phyloP scores from a whole-genome alignment of 1,140 invertebrate species.

The Drosophila athabasca region DNA sequence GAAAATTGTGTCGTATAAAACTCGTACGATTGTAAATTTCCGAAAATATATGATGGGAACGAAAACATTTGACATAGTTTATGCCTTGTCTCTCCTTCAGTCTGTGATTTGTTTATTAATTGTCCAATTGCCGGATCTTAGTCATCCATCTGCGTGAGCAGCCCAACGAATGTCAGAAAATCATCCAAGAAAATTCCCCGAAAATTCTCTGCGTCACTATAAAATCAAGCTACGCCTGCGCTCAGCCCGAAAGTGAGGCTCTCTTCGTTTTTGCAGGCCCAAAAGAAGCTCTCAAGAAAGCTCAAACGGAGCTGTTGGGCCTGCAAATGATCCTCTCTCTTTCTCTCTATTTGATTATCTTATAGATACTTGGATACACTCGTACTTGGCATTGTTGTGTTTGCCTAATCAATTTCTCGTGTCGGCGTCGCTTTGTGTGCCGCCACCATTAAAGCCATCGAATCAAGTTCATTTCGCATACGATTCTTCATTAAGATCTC shows the following conservation, averaged over 20 bases:
- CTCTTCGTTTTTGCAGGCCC: too few relatives aligned
- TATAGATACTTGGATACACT: slow-evolving; percentile 18
- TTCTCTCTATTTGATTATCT: slow-evolving; percentile 16
- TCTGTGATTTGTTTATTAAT: slow-evolving; percentile 1
- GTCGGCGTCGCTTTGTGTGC: slow-evolving; percentile 4
- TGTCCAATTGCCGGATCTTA: slow-evolving; percentile 24
- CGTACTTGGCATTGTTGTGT: not conserved
- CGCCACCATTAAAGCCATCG: slow-evolving; percentile 6
- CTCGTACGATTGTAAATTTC: too few relatives aligned
- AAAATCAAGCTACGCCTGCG: slow-evolving; percentile 11
- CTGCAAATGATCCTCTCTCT: slow-evolving; percentile 3
- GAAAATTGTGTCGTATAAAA: slow-evolving; percentile 8
- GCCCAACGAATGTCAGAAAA: slow-evolving; percentile 15
- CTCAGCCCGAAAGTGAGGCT: not conserved
- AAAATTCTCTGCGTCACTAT: slow-evolving; percentile 37
- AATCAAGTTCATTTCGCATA: not conserved
- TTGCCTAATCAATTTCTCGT: slow-evolving; percentile 3
- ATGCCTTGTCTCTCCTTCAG: not conserved
- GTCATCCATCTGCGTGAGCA: slow-evolving; percentile 24
- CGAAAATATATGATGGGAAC: not conserved
- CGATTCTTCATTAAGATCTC: not conserved
- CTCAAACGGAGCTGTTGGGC: not conserved
- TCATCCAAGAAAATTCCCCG: slow-evolving; percentile 28
- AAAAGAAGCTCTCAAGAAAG: too few relatives aligned
- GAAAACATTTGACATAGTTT: not conserved